Base-by-base conservation (phyloP, 2,888 invertebrate genomes). In the Ptychoptera contaminata region DNA sequence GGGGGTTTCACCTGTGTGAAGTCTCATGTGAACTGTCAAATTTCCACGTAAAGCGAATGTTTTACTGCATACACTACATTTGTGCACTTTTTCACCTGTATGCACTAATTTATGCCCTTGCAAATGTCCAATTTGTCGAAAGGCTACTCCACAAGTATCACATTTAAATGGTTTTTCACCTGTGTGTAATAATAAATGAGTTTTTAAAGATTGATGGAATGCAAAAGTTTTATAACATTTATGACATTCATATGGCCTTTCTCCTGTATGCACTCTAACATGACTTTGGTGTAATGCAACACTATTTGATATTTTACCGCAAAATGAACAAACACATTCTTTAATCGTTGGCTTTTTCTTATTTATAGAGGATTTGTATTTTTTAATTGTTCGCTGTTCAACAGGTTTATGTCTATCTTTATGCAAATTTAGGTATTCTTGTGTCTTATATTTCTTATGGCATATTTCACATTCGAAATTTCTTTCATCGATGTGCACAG, bases 1-100 rank as follows among this genome's bases (percentile, higher is more conserved):
- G 2, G 53, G 53, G 9, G 49, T 49, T 43, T 52, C 51, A 10
- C 54, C 52, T 30, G 49, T 48, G 40, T 54, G 54, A 29, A 49
- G 43, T 16, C 54, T 47, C 43, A 42, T 42, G 38, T 52, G 52
- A 7, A 52, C 50, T 2, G 45, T 46, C 37, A 52, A 48, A 45
- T 52, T 52, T n/a, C 49, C 44, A 12, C 49, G 47, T 9, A 50
- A 42, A 9, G 49, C 45, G 41, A 52, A 52, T 11, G 43, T 23
- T 44, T 50, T 52, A 11, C 36, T 35, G 37, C 52, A 52, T 9
- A 46, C 45, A 31, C 44, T 8, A 23, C 52, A 52, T 36, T 47
- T 44, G 36, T 50, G 47, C 29, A 42, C 37, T 36, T 52, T 50
- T 8, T 43, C 12, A 7, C 52, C 50, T 9, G 50, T 30, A 46